Base-by-base conservation (phyloP, 2,797 vertebrate species). In the Microtus californicus region DNA sequence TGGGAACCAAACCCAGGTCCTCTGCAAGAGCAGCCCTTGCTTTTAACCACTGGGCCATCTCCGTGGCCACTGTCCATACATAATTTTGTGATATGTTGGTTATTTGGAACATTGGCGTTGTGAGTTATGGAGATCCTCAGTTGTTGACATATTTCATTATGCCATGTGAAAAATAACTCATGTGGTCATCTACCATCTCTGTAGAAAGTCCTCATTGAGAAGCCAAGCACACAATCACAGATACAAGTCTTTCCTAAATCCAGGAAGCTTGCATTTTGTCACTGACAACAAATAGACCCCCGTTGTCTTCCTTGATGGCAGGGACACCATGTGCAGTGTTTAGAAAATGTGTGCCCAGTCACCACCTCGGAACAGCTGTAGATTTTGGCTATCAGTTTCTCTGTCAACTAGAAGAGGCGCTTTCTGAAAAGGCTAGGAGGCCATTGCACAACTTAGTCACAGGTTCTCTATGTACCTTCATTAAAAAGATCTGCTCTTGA, bases 121-220 rank as follows among this genome's bases (percentile, higher is more conserved):
- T 94, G 48, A 90, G 40, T 91, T 81, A 89, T 69, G 56, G 85
- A 93, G 48, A 71, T 73, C 17, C 85, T 96, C 76, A 95, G 67
- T 83, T 94, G 87, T 86, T 93, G 93, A 92, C 88, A 82, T 29
- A 51, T 96, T 89, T 95, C 79, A 73, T 93, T 82, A 77, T 76
- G 43, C 13, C 43, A 2, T 54, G 56, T 71, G 78, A 82, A 93
- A 88, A 96, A 79, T 73, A 67, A 25, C 71, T 17, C 59, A 6
- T 79, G 76, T 12, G 15, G 73, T 90, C 51, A 69, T 86, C 95
- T 87, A 61, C 89, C 43, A 40, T 61, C 79, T 85, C 87, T 25
- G 86, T 71, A 82, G 80, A 78, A 61, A 94, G 54, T 45, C 89
- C 71, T 95, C 91, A 89, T 87, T 67, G 76, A 79, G 89, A 95